A percentile compares a stretch with the other conserved stretches of the same genome.
Evolutionary conservation across 2,113 vertebrate species (phyloP).

Genomic region (Butorides virescens): DNA sequence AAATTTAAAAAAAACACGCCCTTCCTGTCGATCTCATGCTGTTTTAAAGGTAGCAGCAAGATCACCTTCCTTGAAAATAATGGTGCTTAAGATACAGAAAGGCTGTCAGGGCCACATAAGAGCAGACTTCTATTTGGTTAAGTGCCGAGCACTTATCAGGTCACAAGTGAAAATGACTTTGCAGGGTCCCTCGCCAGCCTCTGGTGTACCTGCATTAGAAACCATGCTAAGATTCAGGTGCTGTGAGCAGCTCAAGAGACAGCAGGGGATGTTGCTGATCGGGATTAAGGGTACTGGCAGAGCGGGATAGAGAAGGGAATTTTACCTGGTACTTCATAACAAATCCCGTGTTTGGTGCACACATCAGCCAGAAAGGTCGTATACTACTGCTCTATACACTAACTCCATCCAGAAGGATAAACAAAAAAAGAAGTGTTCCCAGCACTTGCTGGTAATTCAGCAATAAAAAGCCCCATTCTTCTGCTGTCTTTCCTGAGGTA

Average conservation of each 20-base stretch:
- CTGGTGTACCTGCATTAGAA: neutral
- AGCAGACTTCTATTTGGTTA: neutral
- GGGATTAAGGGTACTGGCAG: constrained; percentile 17
- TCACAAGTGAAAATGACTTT: constrained; percentile 5
- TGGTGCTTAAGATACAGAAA: neutral
- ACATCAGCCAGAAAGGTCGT: neutral
- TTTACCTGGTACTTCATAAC: neutral
- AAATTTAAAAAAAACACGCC: neutral
- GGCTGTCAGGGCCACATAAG: neutral
- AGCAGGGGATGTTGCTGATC: neutral
- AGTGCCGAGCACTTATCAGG: neutral
- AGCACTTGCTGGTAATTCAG: neutral
- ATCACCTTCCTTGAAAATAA: neutral
- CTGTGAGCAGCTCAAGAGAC: neutral
- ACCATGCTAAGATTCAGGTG: neutral
- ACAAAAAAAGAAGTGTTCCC: neutral
- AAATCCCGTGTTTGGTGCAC: neutral
- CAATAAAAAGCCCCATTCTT: neutral
- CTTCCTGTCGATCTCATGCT: neutral
- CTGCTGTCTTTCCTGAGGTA: neutral
- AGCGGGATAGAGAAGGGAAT: neutral
- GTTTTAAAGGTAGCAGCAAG: neutral
- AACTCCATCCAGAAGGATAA: neutral
- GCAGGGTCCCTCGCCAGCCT: neutral
- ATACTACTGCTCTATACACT: neutral